Base-by-base conservation (phyloP, 2,888 invertebrate genomes). In the Macrosoma leucophasiata region DNA sequence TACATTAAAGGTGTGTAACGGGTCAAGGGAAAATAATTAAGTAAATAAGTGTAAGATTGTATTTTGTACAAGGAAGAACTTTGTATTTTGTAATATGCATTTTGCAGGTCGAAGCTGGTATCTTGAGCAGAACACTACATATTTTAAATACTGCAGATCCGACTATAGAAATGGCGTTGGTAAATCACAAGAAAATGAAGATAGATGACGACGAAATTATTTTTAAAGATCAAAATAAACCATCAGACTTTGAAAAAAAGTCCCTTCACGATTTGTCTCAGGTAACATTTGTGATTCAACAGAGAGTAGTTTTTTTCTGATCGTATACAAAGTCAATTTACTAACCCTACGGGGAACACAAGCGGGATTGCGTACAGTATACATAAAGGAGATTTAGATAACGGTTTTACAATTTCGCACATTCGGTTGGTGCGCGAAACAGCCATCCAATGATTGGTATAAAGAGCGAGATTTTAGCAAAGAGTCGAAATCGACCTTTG, bases 71-170 rank as follows among this genome's bases (percentile, higher is more conserved):
- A 17, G 17, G 7, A 17, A 17, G 17, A 5, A 17, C 4, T 3
- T 14, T 17, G 15, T 2, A 23, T 18, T 12, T 11, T 6, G 18
- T n/a, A 12, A 17, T 5, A n/a, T 9, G 21, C 10, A n/a, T 40
- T 29, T 41, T 45, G n/a, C 46, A 86, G 75, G 90, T 93, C 1
- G 95, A 96, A 71, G 86, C 88, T 17, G 92, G 92, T 6, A 89
- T 94, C 22, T 74, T 95, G 22, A 86, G 89, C 8, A 86, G 94
- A 38, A 94, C 95, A 0, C 74, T 91, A 34, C 91, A 93, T 56
- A 90, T 95, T 29, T 81, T 96, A 23, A 86, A 87, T 42, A 84
- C 87, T 26, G 84, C 75, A 26, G 86, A 86, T 41, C 84, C 86
- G 1, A 85, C 86, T 1, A 63, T 86, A 2, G 84, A 85, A 58